Conservation (phyloP, 2,888 invertebrate genomes). For the Ichneumoninae sp. region DNA sequence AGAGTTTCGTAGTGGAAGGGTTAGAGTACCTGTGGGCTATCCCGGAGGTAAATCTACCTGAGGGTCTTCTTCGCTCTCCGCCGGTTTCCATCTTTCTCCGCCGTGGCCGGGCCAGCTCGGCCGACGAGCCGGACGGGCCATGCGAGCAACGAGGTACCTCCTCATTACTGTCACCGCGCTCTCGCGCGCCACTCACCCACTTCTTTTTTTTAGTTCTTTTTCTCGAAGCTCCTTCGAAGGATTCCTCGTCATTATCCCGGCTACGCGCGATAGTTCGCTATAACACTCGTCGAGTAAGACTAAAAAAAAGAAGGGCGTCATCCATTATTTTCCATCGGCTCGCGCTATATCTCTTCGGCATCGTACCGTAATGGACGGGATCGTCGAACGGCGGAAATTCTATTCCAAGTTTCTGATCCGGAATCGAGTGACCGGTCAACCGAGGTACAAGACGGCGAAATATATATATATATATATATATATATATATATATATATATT, state of each 20-base stretch:
- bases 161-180: slow-evolving; percentile 67
- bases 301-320: not conserved
- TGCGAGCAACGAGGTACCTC: slow-evolving; percentile 57
- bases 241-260: slow-evolving; percentile 53
- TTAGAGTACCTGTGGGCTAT: not conserved
- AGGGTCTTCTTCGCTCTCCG: slow-evolving; percentile 21
- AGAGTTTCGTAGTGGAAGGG: not conserved
- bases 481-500: not conserved
- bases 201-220: not conserved
- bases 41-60: slow-evolving; percentile 43
- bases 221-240: slow-evolving; percentile 35
- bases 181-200: slow-evolving; percentile 3
- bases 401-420: not conserved
- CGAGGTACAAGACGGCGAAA: slow-evolving; percentile 1
- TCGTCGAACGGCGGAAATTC: slow-evolving; percentile 1
- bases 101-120: slow-evolving; percentile 20
- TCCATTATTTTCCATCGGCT: slow-evolving; percentile 18
- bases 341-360: slow-evolving; percentile 7
- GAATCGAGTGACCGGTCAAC: slow-evolving; percentile 25
- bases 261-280: slow-evolving; percentile 21
- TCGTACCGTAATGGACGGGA: slow-evolving; percentile 6
- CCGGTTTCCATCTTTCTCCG: slow-evolving; percentile 29
- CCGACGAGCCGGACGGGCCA: slow-evolving; percentile 36
- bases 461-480: slow-evolving; percentile 12
- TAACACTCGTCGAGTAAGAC: slow-evolving; percentile 20